Evolutionary conservation across 2,888 invertebrate species (phyloP), one percentile per base, ranked within the genome.

Genomic region (Diloba caeruleocephala): DNA sequence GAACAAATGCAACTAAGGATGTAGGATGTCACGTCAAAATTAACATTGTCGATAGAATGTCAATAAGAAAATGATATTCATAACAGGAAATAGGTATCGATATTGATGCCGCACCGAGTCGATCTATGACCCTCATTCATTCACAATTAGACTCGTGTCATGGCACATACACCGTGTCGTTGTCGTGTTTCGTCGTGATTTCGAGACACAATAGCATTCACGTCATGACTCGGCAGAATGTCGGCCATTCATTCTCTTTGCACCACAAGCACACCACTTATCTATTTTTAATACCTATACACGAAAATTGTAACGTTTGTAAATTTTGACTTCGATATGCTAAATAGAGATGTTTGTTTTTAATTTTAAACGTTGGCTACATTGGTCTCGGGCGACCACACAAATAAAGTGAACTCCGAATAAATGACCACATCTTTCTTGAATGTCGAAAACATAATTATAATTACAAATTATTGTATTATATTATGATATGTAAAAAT

Each of bases 51-150:
- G 44, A 56, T 51, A 54, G 50, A 46, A 57, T 60, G 25, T 48
- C 33, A 56, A 41, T 37, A 44, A 33, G 41, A 53, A 69, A 72
- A 82, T 79, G 75, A 77, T 82, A 82, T 84, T 83, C 83, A 82
- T 83, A 87, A 85, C 86, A 85, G 83, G 84, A 84, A 83, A 86
- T 86, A 82, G 78, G 81, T 84, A 82, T 81, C 77, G 77, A 79
- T 84, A 82, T 76, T 76, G 72, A 75, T 74, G 63, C 67, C 76
- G 72, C 70, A 74, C 74, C 79, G 74, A 76, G 79, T 78, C 84
- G 91, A 90, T 90, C 92, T 90, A 78, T 92, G 90, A 92, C 89
- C 92, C 85, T 74, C 78, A 87, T 90, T 89, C 90, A 91, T 92
- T 91, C 88, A 92, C 90, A 92, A 93, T 92, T 90, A 91, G 87